phyloP scores from a whole-genome alignment of 1,140 invertebrate genomes.

The Protaetia brevitarsis region DNA sequence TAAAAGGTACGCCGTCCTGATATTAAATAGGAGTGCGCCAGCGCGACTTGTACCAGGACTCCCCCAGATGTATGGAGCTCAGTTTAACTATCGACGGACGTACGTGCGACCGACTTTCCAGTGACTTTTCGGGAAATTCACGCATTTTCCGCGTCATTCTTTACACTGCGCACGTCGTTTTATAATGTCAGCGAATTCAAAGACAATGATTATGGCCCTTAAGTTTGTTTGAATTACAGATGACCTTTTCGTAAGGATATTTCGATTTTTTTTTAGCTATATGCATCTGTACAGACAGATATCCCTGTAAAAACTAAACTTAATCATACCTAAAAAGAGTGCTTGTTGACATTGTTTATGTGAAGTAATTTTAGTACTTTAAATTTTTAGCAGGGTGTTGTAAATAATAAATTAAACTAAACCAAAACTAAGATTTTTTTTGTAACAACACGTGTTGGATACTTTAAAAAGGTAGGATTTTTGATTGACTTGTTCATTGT shows the following conservation, averaged over 20 bases:
- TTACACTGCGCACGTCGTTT: background rate
- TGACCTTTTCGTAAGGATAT: no score
- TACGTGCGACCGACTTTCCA: conserved; percentile 30
- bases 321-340: no score
- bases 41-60: conserved; percentile 33
- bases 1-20: conserved; percentile 32
- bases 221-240: no score
- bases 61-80: conserved; percentile 38
- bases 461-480: background rate
- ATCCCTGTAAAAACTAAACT: no score
- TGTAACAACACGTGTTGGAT: background rate
- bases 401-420: no score
- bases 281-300: no score
- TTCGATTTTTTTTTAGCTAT: no score
- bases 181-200: background rate
- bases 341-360: no score
- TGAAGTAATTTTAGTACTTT: no score
- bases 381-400: no score
- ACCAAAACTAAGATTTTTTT: background rate
- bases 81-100: conserved; percentile 33
- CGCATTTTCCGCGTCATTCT: conserved; percentile 17
- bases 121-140: conserved; percentile 6
- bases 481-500: background rate
- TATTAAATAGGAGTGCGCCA: conserved; percentile 29
- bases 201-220: no score